Conservation (phyloP, 2,113 vertebrate species). For the Collichthys lucidus region DNA sequence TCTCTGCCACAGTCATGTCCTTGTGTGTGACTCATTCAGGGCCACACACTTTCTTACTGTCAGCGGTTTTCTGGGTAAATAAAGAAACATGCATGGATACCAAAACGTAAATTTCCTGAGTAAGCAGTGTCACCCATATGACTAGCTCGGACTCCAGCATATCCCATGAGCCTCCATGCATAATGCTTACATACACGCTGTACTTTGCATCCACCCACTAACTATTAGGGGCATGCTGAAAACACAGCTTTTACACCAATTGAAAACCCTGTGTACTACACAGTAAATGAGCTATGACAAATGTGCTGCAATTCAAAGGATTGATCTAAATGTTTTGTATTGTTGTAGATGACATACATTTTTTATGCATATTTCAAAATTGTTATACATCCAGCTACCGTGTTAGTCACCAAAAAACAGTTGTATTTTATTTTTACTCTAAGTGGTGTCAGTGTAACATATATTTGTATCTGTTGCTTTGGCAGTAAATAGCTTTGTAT, state of each 20-base stretch:
- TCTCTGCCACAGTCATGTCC: slow-evolving; percentile 47
- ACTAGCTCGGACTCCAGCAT: slow-evolving; percentile 32
- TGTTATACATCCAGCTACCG: neutral
- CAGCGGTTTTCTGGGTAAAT: slow-evolving; percentile 64
- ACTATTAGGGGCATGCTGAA: slow-evolving; percentile 18
- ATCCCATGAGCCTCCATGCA: slow-evolving; percentile 45
- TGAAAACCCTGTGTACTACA: neutral
- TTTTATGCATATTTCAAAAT: neutral
- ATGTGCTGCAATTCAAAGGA: neutral
- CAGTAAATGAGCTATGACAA: neutral
- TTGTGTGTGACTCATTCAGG: slow-evolving; percentile 55
- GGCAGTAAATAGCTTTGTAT: neutral
- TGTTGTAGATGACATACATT: neutral
- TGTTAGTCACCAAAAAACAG: neutral
- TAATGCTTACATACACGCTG: slow-evolving; percentile 44
- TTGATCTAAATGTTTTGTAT: neutral
- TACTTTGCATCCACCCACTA: slow-evolving; percentile 31
- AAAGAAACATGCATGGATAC: slow-evolving; percentile 44
- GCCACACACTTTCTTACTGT: slow-evolving; percentile 32
- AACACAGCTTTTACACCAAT: slow-evolving; percentile 13
- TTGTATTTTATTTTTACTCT: neutral
- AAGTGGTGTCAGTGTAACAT: no score
- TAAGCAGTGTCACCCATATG: slow-evolving; percentile 57
- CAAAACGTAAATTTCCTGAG: slow-evolving; percentile 50
- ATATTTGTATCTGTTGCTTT: slow-evolving; percentile 2